Conservation (phyloP, 2,113 vertebrate genomes). For the Psophia crepitans region DNA sequence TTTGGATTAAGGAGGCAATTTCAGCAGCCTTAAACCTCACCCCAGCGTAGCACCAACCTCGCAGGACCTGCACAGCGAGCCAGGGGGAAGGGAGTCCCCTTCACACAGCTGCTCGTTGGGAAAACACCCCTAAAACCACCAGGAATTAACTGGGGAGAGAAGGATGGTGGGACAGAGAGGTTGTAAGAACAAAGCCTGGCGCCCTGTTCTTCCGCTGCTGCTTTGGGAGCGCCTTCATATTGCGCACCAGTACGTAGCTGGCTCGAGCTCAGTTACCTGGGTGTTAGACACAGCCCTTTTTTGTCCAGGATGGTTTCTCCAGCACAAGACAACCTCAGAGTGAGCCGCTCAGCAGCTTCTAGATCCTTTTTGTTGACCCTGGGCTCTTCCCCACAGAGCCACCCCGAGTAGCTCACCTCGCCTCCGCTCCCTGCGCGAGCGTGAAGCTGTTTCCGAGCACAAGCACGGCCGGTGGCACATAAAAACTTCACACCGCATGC, state of each 20-base stretch:
- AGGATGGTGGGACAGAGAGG: neutral
- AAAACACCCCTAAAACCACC: neutral
- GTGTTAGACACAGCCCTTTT: neutral
- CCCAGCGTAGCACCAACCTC: neutral
- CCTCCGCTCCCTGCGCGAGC: accelerated
- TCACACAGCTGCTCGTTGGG: accelerated
- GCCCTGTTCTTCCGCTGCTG: neutral
- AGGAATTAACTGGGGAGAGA: neutral
- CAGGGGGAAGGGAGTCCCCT: neutral
- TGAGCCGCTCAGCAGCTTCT: neutral
- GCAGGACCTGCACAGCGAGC: neutral
- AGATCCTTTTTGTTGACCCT: neutral
- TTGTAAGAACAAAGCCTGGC: neutral
- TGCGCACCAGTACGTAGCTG: accelerated
- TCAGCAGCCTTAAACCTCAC: neutral
- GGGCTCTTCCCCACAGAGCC: neutral
- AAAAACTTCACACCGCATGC: neutral
- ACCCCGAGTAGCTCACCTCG: neutral
- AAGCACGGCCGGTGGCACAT: neutral
- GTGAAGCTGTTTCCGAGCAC: neutral
- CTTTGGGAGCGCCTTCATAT: neutral
- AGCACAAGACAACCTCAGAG: neutral
- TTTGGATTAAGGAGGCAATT: neutral
- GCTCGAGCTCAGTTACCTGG: neutral
- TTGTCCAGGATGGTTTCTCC: neutral